Evolutionary conservation across 2,113 vertebrate genomes (phyloP).

Genomic region (Muntiacus reevesi): DNA sequence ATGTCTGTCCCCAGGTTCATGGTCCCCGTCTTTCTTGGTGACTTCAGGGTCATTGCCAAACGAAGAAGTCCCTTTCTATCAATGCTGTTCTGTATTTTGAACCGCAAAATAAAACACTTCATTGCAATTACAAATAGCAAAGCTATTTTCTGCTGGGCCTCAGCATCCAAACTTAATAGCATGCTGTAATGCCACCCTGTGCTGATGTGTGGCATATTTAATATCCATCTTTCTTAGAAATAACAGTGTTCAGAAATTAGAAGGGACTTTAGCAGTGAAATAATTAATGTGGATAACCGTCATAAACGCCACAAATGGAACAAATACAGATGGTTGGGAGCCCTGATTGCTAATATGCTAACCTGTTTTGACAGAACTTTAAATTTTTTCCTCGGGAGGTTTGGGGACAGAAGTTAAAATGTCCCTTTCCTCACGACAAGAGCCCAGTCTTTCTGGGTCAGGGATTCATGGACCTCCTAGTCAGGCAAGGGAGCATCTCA

Average conservation of each 20-base stretch:
- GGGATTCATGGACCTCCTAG: not conserved
- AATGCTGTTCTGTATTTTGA: conserved; percentile 73
- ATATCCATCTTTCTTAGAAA: conserved; percentile 83
- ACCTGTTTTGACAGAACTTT: conserved; percentile 79
- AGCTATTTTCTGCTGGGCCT: conserved; percentile 78
- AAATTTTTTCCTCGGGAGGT: conserved; percentile 58
- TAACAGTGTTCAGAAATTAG: conserved; percentile 81
- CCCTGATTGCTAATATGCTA: conserved; percentile 75
- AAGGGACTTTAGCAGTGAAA: conserved; percentile 80
- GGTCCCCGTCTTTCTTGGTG: not conserved
- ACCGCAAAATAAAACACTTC: conserved; percentile 76
- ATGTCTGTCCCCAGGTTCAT: not conserved
- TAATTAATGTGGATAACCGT: conserved; percentile 84
- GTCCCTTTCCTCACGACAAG: not conserved
- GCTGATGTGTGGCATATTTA: conserved; percentile 83
- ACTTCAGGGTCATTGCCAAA: conserved; percentile 37
- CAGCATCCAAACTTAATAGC: conserved; percentile 80
- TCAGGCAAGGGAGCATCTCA: not conserved
- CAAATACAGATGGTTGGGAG: conserved; percentile 78
- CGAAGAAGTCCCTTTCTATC: conserved; percentile 76
- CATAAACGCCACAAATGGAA: conserved; percentile 79
- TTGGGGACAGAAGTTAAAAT: conserved; percentile 37
- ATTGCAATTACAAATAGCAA: conserved; percentile 80
- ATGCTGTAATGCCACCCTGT: conserved; percentile 75
- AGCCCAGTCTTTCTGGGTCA: conserved; percentile 32